A percentile compares a stretch with the other conserved stretches of the same genome.
These are phyloP conservation scores for Glaucomys volans DNA, from an alignment of 2,113 vertebrate species.

Conservation along the genomic window DNA sequence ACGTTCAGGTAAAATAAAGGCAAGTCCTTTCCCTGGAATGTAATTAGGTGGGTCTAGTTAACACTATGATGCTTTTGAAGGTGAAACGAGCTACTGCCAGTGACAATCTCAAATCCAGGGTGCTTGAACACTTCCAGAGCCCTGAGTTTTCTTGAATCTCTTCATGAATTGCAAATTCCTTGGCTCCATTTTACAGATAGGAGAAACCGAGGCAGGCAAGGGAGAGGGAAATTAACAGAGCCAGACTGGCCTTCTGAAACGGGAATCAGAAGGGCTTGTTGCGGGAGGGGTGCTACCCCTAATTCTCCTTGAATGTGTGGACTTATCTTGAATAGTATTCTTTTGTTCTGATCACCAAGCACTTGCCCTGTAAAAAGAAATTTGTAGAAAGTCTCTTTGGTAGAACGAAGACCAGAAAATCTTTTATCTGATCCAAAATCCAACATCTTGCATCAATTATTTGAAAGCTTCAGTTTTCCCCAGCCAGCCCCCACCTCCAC, in stretches of 20 bases:
- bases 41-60: constrained; percentile 36
- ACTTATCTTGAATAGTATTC: constrained; percentile 2
- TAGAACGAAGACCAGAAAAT: constrained; percentile 56
- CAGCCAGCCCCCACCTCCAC: too few relatives aligned
- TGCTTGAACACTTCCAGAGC: background rate
- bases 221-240: background rate
- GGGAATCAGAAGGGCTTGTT: background rate
- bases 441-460: constrained; percentile 35
- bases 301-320: background rate
- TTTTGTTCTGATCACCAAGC: background rate
- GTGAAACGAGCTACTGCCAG: background rate
- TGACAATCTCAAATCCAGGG: background rate
- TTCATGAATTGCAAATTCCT: background rate
- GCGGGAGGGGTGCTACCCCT: background rate
- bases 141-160: background rate
- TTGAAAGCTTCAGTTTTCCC: background rate
- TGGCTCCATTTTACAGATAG: background rate
- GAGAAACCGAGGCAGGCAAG: background rate
- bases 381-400: constrained; percentile 17
- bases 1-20: background rate
- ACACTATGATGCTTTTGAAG: background rate
- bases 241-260: background rate
- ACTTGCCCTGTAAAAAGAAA: constrained; percentile 19
- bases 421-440: constrained; percentile 45
- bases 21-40: background rate